Percentiles rank a stretch among this genome's conserved stretches.
phyloP scores from a whole-genome alignment of 1,140 invertebrate species.

The Pinna nobilis region DNA sequence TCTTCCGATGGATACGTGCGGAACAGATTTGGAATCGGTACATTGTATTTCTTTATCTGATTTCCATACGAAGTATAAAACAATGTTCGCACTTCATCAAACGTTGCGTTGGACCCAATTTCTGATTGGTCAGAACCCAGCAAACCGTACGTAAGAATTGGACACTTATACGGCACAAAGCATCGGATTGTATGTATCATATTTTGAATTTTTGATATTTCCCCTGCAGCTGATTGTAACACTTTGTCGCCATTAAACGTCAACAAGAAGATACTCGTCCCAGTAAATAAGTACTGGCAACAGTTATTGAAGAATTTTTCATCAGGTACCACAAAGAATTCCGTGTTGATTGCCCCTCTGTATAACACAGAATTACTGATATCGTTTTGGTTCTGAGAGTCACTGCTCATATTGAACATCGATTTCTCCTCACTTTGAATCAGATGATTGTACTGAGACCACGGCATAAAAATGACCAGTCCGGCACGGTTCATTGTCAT shows the following conservation, averaged over 20 bases:
- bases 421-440: slow-evolving; percentile 22
- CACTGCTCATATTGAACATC: slow-evolving; percentile 38
- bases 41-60: slow-evolving; percentile 42
- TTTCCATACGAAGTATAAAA: slow-evolving; percentile 40
- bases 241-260: slow-evolving; percentile 46
- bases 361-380: slow-evolving; percentile 11
- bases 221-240: slow-evolving; percentile 27
- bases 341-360: slow-evolving; percentile 34
- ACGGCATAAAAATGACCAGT: slow-evolving; percentile 26
- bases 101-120: neutral
- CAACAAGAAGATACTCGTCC: slow-evolving; percentile 43
- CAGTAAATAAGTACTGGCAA: slow-evolving; percentile 45
- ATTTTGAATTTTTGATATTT: slow-evolving; percentile 37
- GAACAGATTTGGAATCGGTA: slow-evolving; percentile 39
- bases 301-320: slow-evolving; percentile 44
- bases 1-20: neutral
- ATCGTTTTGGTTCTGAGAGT: slow-evolving; percentile 26
- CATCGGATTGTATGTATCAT: slow-evolving; percentile 39
- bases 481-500: slow-evolving; percentile 37
- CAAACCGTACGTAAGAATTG: slow-evolving; percentile 36
- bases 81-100: slow-evolving; percentile 40
- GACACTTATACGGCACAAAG: slow-evolving; percentile 37
- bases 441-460: slow-evolving; percentile 40
- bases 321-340: slow-evolving; percentile 41
- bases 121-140: slow-evolving; percentile 29